Percentiles rank a stretch among this genome's conserved stretches.
Evolutionary conservation across 2,797 vertebrate genomes (phyloP).

Genomic region (Phyllotis vaccarum): DNA sequence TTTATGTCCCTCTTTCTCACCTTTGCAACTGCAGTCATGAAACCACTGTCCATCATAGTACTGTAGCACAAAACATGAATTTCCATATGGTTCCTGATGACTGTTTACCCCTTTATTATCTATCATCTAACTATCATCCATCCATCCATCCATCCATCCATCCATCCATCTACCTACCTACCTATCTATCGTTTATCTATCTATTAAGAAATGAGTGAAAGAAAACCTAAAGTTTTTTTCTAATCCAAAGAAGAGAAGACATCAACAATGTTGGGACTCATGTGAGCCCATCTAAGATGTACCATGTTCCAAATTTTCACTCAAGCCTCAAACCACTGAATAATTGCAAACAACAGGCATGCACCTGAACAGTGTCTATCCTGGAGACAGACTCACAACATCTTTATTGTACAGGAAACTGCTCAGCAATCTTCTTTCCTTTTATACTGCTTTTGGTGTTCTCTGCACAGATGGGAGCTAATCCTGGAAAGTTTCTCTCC

Average conservation of each 20-base stretch:
- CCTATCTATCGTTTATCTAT: no score
- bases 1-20: background rate
- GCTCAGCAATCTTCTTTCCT: conserved; percentile 51
- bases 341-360: background rate
- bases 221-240: background rate
- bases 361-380: background rate
- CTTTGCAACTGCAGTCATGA: background rate
- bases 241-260: background rate
- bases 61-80: background rate
- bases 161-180: no score
- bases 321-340: background rate
- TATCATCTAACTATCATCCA: no score
- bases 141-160: no score
- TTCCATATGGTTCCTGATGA: background rate
- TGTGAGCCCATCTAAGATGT: background rate
- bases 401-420: conserved; percentile 41
- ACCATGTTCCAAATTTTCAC: background rate
- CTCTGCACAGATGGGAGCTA: conserved; percentile 83
- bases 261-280: no score
- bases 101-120: no score
- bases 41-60: background rate
- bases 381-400: background rate
- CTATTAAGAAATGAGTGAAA: background rate
- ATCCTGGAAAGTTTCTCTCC: conserved; percentile 81
- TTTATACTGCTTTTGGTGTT: conserved; percentile 52